Conservation (phyloP, 2,113 vertebrate genomes). For the Mirza zaza region DNA sequence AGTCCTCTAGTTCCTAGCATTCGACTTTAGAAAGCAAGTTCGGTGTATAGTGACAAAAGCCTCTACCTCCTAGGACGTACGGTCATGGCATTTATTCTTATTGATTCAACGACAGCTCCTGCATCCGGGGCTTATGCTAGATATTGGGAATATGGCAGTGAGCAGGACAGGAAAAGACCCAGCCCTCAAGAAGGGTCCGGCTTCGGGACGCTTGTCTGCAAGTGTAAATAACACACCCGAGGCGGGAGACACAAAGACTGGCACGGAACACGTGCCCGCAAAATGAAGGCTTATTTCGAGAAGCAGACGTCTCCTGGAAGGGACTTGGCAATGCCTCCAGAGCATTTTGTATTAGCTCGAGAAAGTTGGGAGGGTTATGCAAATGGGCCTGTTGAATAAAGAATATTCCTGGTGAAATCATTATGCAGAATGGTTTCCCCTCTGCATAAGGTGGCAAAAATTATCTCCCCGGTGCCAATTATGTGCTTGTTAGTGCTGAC, state of each 20-base stretch:
- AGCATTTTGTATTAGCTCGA: conserved; percentile 55
- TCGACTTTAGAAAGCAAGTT: background rate
- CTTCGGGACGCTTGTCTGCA: background rate
- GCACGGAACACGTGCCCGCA: fast-evolving
- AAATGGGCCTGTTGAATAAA: conserved; percentile 86
- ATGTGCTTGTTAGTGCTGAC: conserved; percentile 87
- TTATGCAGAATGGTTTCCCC: conserved; percentile 85
- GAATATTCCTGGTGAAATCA: conserved; percentile 87
- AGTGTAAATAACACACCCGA: fast-evolving
- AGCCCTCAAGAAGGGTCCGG: background rate
- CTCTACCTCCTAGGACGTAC: background rate
- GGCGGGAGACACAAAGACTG: background rate
- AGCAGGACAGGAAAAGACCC: background rate
- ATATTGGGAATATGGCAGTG: fast-evolving
- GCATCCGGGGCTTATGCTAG: background rate
- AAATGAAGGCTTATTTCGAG: background rate
- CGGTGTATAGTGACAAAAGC: background rate
- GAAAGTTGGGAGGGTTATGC: conserved; percentile 83
- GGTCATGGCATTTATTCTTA: background rate
- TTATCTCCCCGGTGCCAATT: conserved; percentile 87
- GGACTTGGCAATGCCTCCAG: conserved; percentile 50
- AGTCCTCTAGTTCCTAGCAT: background rate
- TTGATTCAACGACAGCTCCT: background rate
- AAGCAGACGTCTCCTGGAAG: conserved; percentile 8
- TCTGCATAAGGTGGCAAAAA: conserved; percentile 87